Evolutionary conservation across 2,113 vertebrate species (phyloP).

Genomic region (Hypomesus transpacificus): DNA sequence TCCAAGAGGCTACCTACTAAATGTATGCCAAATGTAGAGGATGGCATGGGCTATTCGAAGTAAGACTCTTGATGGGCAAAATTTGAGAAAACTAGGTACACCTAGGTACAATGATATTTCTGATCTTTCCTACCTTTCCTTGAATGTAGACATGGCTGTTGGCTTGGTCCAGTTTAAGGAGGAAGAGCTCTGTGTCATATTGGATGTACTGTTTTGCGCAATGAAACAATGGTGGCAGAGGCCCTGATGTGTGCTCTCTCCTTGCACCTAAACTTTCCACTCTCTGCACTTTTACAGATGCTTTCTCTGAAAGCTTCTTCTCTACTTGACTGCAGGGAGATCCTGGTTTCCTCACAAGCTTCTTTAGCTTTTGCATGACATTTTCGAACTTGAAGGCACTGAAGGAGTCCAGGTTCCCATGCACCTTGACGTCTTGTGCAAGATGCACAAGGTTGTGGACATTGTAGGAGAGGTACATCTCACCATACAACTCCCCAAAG

Average conservation of each 20-base stretch:
- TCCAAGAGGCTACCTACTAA: too few species aligned
- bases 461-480: too few species aligned
- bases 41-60: too few species aligned
- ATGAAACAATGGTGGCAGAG: conserved; percentile 11
- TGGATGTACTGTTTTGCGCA: neutral
- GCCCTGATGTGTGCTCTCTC: conserved; percentile 8
- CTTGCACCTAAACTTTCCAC: neutral
- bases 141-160: conserved; percentile 11
- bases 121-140: neutral
- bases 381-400: too few species aligned
- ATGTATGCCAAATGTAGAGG: too few species aligned
- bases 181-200: conserved; percentile 10
- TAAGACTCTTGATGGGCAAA: too few species aligned
- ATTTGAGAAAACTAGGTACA: too few species aligned
- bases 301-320: conserved; percentile 7
- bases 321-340: conserved; percentile 23
- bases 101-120: neutral
- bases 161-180: conserved; percentile 11
- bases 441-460: too few species aligned
- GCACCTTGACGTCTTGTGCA: too few species aligned
- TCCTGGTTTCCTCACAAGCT: conserved; percentile 21
- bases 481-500: conserved; percentile 18
- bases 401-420: too few species aligned
- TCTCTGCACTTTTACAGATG: neutral
- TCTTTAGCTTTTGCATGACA: too few species aligned